Conservation (phyloP, 2,797 vertebrate species). For the Pterois miles region DNA sequence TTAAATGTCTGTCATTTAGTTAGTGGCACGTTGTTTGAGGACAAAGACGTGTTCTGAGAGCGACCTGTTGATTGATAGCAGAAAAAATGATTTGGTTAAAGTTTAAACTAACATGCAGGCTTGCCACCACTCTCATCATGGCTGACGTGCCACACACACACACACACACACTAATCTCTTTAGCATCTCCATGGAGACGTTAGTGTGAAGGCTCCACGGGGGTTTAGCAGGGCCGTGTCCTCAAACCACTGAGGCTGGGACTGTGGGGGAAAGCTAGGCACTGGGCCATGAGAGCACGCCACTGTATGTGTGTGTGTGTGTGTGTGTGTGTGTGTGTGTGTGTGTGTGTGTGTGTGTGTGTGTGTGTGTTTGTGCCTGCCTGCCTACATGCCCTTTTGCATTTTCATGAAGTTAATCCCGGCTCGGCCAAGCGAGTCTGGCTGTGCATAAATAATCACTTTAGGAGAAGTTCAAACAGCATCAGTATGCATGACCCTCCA, state of each 20-base stretch:
- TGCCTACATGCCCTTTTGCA: constrained; percentile 65
- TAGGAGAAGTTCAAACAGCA: constrained; percentile 78
- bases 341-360: constrained; percentile 24
- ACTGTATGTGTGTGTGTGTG: constrained; percentile 32
- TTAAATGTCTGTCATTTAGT: constrained; percentile 1
- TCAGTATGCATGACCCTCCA: constrained; percentile 79
- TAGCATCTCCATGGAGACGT: constrained; percentile 76
- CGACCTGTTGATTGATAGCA: constrained; percentile 42
- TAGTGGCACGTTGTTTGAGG: not conserved
- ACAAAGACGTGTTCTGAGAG: constrained; percentile 39
- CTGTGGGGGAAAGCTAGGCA: constrained; percentile 48
- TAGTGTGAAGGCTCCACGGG: constrained; percentile 61
- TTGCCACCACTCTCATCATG: constrained; percentile 19
- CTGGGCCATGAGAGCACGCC: constrained; percentile 59
- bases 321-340: constrained; percentile 22
- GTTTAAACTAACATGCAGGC: constrained; percentile 36
- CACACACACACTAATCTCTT: constrained; percentile 69
- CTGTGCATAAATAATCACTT: constrained; percentile 81
- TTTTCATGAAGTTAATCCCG: constrained; percentile 80
- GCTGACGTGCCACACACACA: constrained; percentile 36
- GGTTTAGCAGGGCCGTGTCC: constrained; percentile 62
- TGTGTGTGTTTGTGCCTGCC: constrained; percentile 31
- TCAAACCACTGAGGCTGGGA: constrained; percentile 60
- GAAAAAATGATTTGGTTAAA: constrained; percentile 46
- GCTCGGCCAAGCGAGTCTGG: constrained; percentile 59